These are phyloP conservation scores for Melanerpes formicivorus DNA, from an alignment of 2,113 vertebrate genomes.

Conservation along the genomic window DNA sequence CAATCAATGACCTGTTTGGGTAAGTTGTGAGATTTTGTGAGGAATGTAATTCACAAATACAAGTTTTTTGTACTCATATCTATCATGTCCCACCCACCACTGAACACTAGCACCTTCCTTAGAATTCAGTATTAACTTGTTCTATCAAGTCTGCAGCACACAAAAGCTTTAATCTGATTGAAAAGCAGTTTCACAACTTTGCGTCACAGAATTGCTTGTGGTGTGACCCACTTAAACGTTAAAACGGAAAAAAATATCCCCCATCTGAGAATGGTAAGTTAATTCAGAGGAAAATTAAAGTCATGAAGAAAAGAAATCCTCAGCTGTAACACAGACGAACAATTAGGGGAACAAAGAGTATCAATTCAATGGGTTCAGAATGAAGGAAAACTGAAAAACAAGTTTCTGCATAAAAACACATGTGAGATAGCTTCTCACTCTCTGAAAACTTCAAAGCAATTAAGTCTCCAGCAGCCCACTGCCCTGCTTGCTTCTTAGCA, in stretches of 20 bases:
- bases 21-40: neutral
- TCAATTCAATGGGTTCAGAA: neutral
- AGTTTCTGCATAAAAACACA: neutral
- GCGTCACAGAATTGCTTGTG: conserved; percentile 3
- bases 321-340: neutral
- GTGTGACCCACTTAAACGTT: neutral
- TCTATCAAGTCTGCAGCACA: neutral
- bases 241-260: neutral
- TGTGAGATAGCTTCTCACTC: neutral
- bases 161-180: neutral
- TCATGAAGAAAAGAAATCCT: neutral
- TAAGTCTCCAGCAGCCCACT: neutral
- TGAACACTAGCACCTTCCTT: neutral
- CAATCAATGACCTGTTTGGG: neutral
- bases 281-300: neutral
- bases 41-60: accelerated
- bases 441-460: neutral
- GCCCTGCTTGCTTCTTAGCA: neutral
- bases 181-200: neutral
- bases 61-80: neutral
- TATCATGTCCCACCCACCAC: neutral
- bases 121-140: neutral
- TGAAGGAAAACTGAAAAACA: neutral
- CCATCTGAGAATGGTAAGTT: neutral
- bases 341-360: neutral